phyloP scores from a whole-genome alignment of 1,140 invertebrate genomes.

The Matsumurasca onukii region DNA sequence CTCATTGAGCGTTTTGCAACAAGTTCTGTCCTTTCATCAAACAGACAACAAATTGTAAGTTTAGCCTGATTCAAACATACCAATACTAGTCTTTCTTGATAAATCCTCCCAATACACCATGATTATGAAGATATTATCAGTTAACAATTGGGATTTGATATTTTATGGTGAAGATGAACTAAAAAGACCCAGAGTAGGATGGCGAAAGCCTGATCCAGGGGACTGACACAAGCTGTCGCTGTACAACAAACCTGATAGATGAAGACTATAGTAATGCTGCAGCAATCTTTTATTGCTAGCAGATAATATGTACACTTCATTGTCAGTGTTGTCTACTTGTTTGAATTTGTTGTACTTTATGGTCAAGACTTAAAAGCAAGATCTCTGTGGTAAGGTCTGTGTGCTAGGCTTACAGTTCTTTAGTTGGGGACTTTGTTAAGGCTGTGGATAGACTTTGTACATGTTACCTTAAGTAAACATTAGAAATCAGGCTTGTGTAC shows the following conservation, averaged over 20 bases:
- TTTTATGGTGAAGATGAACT: constrained; percentile 40
- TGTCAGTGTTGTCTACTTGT: constrained; percentile 18
- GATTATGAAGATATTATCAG: constrained; percentile 21
- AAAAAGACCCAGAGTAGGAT: constrained; percentile 43
- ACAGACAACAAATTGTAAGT: no score
- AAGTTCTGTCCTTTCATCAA: no score
- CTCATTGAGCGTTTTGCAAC: no score
- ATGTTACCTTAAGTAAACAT: no score
- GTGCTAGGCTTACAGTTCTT: no score
- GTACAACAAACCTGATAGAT: constrained; percentile 33
- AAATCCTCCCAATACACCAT: no score
- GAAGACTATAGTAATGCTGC: constrained; percentile 18
- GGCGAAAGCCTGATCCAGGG: constrained; percentile 45
- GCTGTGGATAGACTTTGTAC: no score
- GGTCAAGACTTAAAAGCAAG: constrained; percentile 1
- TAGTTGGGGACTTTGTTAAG: no score
- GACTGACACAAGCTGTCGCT: constrained; percentile 43
- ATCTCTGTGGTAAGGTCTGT: no score
- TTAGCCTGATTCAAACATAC: no score
- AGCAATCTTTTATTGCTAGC: constrained; percentile 11
- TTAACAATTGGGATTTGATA: constrained; percentile 16
- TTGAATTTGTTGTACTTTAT: constrained; percentile 20
- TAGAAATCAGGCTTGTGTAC: no score
- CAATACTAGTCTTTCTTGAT: no score
- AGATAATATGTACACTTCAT: neutral